Evolutionary conservation across 2,888 invertebrate species (phyloP).

Genomic region (Stramonita haemastoma): DNA sequence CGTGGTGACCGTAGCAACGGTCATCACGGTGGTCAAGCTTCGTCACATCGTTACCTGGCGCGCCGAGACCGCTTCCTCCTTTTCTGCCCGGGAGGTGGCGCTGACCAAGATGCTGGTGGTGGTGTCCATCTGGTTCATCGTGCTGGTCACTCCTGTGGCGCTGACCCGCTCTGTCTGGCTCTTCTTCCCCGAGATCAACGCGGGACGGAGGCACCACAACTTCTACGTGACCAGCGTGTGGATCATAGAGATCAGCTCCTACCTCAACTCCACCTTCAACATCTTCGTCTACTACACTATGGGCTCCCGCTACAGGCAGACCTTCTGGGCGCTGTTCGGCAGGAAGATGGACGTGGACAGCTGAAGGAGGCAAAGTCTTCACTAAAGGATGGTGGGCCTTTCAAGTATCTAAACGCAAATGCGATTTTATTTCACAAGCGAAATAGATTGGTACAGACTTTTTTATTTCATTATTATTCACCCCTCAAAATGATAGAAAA

Average conservation of each 20-base stretch:
- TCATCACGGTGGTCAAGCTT: background rate
- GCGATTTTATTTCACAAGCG: no score
- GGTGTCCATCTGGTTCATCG: background rate
- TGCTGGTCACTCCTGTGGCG: background rate
- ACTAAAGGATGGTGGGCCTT: no score
- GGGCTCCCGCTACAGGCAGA: no score
- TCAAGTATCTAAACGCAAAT: no score
- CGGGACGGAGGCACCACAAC: background rate
- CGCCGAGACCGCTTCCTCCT: background rate
- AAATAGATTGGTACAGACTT: no score
- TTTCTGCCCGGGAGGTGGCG: background rate
- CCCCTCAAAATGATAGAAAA: no score
- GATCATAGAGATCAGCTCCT: background rate
- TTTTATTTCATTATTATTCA: no score
- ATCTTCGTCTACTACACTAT: background rate
- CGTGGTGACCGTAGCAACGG: background rate
- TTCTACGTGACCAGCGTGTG: background rate
- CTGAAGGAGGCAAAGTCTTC: no score
- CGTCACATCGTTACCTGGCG: background rate
- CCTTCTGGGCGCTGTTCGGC: constrained; percentile 1
- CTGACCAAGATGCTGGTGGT: background rate
- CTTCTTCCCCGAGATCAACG: background rate
- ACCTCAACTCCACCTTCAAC: background rate
- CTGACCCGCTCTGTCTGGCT: background rate
- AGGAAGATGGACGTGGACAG: background rate